phyloP scores from a whole-genome alignment of 2,888 invertebrate genomes.

The Campopleginae sp. region DNA sequence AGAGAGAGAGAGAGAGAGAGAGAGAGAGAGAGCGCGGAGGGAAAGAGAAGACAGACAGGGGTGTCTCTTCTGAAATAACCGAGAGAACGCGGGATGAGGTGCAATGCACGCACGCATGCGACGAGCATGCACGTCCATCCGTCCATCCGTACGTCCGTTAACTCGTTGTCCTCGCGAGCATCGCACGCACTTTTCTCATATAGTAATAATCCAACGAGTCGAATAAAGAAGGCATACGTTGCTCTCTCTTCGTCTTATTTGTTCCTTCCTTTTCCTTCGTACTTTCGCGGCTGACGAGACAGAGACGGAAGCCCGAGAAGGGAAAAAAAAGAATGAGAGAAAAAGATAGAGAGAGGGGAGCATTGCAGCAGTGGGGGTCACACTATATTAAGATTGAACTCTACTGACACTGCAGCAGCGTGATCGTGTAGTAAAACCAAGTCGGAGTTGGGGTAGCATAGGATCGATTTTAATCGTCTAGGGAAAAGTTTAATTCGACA shows the following conservation, averaged over 20 bases:
- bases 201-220: conserved; percentile 28
- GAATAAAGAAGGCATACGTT: neutral
- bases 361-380: conserved; percentile 82
- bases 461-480: conserved; percentile 11
- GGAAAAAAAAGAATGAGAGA: conserved; percentile 3
- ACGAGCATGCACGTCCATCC: conserved; percentile 55
- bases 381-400: conserved; percentile 84
- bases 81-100: conserved; percentile 74
- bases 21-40: conserved; percentile 6
- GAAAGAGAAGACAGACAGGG: conserved; percentile 58
- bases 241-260: conserved; percentile 24
- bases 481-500: conserved; percentile 1
- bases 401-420: conserved; percentile 79
- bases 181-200: conserved; percentile 53
- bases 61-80: conserved; percentile 78
- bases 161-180: conserved; percentile 62
- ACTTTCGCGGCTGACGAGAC: conserved; percentile 22
- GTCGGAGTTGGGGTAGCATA: neutral
- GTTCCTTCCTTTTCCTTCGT: conserved; percentile 33
- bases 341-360: conserved; percentile 38
- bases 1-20: conserved; percentile 37
- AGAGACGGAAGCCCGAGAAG: conserved; percentile 11
- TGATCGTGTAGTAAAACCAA: conserved; percentile 42
- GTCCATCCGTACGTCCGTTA: conserved; percentile 59
- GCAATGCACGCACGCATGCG: conserved; percentile 77